Evolutionary conservation across 2,113 vertebrate genomes (phyloP).

Genomic region (Pituophis catenifer): DNA sequence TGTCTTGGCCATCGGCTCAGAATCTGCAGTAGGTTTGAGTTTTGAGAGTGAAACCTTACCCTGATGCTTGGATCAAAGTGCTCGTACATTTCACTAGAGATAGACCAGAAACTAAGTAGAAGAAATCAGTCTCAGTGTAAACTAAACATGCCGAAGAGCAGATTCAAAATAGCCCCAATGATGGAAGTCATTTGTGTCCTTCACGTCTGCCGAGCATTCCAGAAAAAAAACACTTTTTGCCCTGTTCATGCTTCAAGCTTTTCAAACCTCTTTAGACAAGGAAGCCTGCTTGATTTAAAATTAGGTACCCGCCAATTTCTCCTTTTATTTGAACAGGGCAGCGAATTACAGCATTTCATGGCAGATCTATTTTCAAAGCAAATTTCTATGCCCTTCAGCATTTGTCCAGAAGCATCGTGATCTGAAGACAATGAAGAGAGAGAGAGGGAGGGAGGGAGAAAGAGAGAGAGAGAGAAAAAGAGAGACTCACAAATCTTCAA

Average conservation of each 20-base stretch:
- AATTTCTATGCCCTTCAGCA: neutral
- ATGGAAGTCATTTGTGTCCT: neutral
- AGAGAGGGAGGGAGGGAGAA: neutral
- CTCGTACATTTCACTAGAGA: neutral
- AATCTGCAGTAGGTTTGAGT: neutral
- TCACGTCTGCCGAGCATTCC: no score
- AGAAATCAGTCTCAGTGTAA: neutral
- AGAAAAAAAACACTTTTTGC: neutral
- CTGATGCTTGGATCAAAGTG: neutral
- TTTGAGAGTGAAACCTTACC: neutral
- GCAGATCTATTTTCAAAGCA: slow-evolving; percentile 12
- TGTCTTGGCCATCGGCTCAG: neutral
- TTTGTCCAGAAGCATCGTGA: neutral
- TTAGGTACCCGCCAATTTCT: neutral
- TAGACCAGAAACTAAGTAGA: neutral
- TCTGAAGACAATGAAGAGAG: slow-evolving; percentile 7
- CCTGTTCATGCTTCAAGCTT: slow-evolving; percentile 2
- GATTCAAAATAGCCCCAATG: neutral
- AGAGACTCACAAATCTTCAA: neutral
- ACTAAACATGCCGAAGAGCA: neutral
- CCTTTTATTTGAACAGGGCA: slow-evolving; percentile 8
- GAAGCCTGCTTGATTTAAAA: neutral
- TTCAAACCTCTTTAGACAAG: neutral
- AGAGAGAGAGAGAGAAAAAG: neutral
- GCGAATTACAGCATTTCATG: neutral